Conservation (phyloP, 2,113 vertebrate genomes). For the Vicugna pacos region DNA sequence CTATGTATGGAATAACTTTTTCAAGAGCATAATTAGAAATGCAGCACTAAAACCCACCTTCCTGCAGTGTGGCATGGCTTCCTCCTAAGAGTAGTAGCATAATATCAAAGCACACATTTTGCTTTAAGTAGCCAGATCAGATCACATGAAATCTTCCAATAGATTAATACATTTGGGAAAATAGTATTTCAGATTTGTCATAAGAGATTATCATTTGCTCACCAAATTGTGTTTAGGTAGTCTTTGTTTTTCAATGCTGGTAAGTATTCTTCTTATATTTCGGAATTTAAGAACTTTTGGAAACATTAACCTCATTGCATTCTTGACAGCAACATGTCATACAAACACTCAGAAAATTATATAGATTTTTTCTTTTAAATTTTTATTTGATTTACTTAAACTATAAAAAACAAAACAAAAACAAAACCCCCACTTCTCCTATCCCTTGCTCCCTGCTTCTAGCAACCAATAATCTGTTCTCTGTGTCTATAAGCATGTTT, state of each 20-base stretch:
- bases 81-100: not conserved
- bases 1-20: not conserved
- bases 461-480: not conserved
- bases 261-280: not conserved
- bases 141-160: not conserved
- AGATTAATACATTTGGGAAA: conserved; percentile 27
- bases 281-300: not conserved
- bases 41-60: not conserved
- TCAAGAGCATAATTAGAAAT: not conserved
- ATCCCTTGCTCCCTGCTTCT: not conserved
- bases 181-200: conserved; percentile 62
- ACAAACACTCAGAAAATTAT: not conserved
- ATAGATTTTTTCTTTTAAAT: not conserved
- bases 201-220: not conserved
- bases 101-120: not conserved
- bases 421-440: not conserved
- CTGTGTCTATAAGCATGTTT: not conserved
- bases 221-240: not conserved
- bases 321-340: conserved; percentile 23
- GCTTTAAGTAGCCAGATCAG: not conserved
- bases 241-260: not conserved
- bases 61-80: not conserved
- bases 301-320: not conserved
- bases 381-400: not conserved
- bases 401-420: not conserved